Base-by-base conservation (phyloP, 2,113 vertebrate species). In the Microcebus lehilahytsara region DNA sequence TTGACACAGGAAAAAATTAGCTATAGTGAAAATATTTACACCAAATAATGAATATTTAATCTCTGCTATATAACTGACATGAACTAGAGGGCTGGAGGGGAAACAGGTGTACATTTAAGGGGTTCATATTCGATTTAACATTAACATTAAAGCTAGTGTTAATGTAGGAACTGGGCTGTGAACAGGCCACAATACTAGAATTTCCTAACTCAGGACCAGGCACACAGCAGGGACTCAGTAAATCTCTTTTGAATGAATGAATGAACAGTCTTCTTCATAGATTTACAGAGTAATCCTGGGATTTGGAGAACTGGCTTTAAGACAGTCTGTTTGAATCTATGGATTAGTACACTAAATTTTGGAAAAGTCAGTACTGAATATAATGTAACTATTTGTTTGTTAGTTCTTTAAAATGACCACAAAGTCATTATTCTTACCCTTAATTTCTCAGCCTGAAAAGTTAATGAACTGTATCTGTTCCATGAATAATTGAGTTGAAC, bases 401-500 rank as follows among this genome's bases (percentile, higher is more conserved):
- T 95, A 69, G 81, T 96, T 91, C 89, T 93, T 91, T 96, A 81
- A 97, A 88, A 95, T 93, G 71, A 86, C 62, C 66, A 96, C 12
- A 80, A 71, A 95, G 85, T 97, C 42, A 83, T 96, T 89, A 64
- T 84, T 93, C 58, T 85, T 95, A 74, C 40, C 27, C 14, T 89
- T 93, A 95, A 89, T 95, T 91, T 96, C 74, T 95, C 62, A 83
- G 72, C 16, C 34, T 86, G 62, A 94, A 83, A 97, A 96, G 51
- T 89, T 93, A 95, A 93, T 91, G 56, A 98, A 93, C 42, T 96
- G 7, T 89, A 95, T 93, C 86, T 89, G 49, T 91, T 91, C 81
- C 46, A 89, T 90, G 92, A 94, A 96, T 93, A 96, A 96, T 49
- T 77, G 58, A 91, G 58, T 84, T 96, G 79, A 97, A 95, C 74